These are phyloP conservation scores for Stenotaenia linearis DNA, from an alignment of 2,888 invertebrate species.

Conservation along the genomic window DNA sequence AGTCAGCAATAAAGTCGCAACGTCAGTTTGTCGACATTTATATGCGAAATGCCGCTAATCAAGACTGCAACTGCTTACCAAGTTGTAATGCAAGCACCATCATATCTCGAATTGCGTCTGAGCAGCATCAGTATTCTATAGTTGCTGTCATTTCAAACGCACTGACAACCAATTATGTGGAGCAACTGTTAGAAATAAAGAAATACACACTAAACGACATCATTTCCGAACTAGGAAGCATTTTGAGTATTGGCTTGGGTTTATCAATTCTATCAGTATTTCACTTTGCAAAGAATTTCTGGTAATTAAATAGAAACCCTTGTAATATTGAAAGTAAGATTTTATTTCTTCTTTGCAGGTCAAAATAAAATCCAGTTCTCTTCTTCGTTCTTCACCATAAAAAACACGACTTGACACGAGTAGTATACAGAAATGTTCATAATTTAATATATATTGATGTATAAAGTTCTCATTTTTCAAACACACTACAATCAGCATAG, in stretches of 20 bases:
- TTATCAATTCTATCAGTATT: background rate
- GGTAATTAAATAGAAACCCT: no score
- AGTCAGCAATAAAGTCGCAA: background rate
- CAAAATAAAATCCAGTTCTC: no score
- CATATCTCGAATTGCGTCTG: background rate
- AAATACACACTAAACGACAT: background rate
- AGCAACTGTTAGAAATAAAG: background rate
- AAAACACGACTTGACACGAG: background rate
- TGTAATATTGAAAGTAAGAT: no score
- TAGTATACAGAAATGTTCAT: slow-evolving; percentile 17
- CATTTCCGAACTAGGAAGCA: background rate
- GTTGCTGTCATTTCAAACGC: background rate
- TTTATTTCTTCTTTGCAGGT: no score
- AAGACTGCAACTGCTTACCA: background rate
- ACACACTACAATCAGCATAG: slow-evolving; percentile 21
- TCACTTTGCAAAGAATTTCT: background rate
- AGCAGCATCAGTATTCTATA: background rate
- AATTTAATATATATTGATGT: slow-evolving; percentile 10
- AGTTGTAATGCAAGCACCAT: background rate
- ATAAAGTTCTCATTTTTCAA: slow-evolving; percentile 23
- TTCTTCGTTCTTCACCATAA: background rate
- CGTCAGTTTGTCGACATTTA: background rate
- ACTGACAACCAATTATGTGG: background rate
- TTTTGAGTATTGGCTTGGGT: background rate
- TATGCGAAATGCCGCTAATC: background rate